These are phyloP conservation scores for Phortica magna DNA, from an alignment of 2,888 invertebrate species.

Conservation along the genomic window DNA sequence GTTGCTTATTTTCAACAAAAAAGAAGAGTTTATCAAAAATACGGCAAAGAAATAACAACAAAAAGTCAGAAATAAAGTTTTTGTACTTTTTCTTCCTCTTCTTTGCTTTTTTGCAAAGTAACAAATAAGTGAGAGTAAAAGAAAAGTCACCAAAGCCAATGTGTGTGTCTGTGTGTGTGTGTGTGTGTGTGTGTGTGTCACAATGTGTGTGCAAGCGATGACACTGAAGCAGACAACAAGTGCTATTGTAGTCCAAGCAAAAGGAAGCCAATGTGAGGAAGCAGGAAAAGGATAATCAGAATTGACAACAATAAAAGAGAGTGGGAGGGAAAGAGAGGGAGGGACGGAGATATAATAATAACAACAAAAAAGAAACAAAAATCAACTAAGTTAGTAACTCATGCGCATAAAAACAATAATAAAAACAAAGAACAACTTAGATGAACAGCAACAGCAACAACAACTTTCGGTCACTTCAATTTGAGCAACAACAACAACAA, in stretches of 20 bases:
- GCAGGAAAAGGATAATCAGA: slow-evolving; percentile 43
- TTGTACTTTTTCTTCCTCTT: slow-evolving; percentile 25
- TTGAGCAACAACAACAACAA: slow-evolving; percentile 18
- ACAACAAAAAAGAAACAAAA: slow-evolving; percentile 3
- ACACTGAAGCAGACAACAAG: not conserved
- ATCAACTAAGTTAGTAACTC: not conserved
- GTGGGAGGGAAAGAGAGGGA: slow-evolving; percentile 20
- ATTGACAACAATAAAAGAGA: slow-evolving; percentile 34
- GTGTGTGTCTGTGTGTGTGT: not conserved
- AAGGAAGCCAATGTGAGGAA: slow-evolving; percentile 37
- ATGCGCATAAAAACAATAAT: slow-evolving; percentile 18
- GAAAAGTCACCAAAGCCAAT: not conserved
- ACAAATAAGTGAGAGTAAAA: too few species aligned
- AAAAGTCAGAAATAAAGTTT: not conserved
- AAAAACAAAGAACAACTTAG: slow-evolving; percentile 27
- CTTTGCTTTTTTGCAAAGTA: not conserved
- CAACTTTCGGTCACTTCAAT: not conserved
- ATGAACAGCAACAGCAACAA: slow-evolving; percentile 24
- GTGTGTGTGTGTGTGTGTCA: not conserved
- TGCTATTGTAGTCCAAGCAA: not conserved
- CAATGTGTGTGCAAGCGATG: not conserved
- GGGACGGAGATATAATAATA: slow-evolving; percentile 15
- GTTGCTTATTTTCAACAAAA: not conserved
- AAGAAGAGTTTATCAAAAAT: too few species aligned
- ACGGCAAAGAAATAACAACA: not conserved